Conservation (phyloP, 92 coral and sea anemone species). For the Bergia sp. region DNA sequence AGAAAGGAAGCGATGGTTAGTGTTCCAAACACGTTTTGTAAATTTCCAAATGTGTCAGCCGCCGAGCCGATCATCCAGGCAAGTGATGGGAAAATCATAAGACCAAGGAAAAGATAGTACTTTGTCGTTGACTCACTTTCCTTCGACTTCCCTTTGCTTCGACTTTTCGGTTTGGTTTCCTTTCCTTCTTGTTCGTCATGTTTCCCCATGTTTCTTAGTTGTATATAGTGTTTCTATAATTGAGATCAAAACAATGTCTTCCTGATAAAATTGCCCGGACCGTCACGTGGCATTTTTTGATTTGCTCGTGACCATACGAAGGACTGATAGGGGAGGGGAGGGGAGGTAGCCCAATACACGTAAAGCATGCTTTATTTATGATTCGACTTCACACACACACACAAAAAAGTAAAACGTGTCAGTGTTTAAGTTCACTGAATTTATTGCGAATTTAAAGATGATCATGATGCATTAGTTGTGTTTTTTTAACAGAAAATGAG, state of each 20-base stretch:
- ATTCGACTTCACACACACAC: not conserved
- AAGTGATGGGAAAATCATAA: constrained; percentile 76
- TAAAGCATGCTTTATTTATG: not conserved
- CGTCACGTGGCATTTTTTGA: constrained; percentile 34
- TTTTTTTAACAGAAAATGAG: too few relatives aligned
- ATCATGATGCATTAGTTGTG: too few relatives aligned
- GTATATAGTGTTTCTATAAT: not conserved
- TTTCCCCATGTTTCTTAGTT: constrained; percentile 47
- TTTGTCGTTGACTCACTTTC: constrained; percentile 54
- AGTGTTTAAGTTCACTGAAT: not conserved
- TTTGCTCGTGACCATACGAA: not conserved
- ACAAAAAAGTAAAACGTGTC: not conserved
- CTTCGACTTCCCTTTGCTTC: constrained; percentile 55
- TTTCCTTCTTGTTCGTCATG: constrained; percentile 35
- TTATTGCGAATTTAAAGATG: too few relatives aligned
- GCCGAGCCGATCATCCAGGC: constrained; percentile 79
- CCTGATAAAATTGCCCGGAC: not conserved
- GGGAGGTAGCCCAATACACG: not conserved
- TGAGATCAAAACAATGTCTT: not conserved
- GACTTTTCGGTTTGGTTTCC: constrained; percentile 25
- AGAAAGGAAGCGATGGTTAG: constrained; percentile 53
- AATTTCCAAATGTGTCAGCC: constrained; percentile 67
- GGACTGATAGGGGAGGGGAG: not conserved
- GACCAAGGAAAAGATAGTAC: constrained; percentile 70
- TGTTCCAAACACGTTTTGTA: constrained; percentile 71